Percentiles rank a stretch among this genome's conserved stretches.
Evolutionary conservation across 2,113 vertebrate genomes (phyloP).

Genomic region (Pungitius pungitius): DNA sequence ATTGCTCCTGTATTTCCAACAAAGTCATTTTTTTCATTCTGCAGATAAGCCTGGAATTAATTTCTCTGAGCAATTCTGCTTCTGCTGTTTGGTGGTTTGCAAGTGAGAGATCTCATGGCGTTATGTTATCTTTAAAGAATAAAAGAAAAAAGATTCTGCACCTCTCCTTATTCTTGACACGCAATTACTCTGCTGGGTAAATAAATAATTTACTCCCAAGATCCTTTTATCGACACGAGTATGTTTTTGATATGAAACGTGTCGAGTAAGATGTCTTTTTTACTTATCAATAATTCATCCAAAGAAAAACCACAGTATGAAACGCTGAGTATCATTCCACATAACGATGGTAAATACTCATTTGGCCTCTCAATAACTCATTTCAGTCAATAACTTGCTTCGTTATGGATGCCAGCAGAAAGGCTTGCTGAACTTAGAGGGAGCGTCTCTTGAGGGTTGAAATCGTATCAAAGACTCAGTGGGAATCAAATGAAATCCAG

Average conservation of each 20-base stretch:
- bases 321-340: conserved; percentile 4
- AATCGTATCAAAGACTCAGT: conserved; percentile 47
- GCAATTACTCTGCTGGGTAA: not conserved
- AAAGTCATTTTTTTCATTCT: conserved; percentile 8
- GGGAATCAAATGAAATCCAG: conserved; percentile 32
- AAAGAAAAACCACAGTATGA: conserved; percentile 2
- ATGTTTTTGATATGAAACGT: conserved; percentile 15
- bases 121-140: conserved; percentile 16
- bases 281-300: conserved; percentile 25
- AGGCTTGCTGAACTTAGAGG: conserved; percentile 2
- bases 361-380: conserved; percentile 24
- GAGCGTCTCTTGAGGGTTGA: conserved; percentile 17
- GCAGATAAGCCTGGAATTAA: conserved; percentile 8
- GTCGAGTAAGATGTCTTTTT: not conserved
- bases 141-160: not conserved
- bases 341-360: conserved; percentile 12
- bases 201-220: conserved; percentile 1
- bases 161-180: not conserved
- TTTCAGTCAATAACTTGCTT: conserved; percentile 3
- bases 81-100: conserved; percentile 18
- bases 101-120: conserved; percentile 3
- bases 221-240: not conserved
- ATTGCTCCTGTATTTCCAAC: conserved; percentile 35
- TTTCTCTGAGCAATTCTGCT: conserved; percentile 11
- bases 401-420: not conserved